Percentiles rank a stretch among this genome's conserved stretches.
Evolutionary conservation across 1,140 invertebrate genomes (phyloP).

Genomic region (Drosophila persimilis): DNA sequence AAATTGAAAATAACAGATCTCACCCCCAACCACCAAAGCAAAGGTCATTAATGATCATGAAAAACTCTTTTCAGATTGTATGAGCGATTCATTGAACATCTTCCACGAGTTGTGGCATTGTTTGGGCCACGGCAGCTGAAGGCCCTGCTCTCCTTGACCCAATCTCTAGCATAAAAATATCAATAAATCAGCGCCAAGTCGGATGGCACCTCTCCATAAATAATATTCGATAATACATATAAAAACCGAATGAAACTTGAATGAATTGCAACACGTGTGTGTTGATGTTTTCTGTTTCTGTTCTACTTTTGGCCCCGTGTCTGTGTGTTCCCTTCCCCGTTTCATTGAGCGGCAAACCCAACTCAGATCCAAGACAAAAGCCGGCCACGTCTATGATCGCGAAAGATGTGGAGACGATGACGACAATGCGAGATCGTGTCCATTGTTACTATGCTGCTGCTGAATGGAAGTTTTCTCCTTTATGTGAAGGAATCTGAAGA

Average conservation of each 20-base stretch:
- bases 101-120: slow-evolving; percentile 11
- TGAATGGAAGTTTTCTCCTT: slow-evolving; percentile 70
- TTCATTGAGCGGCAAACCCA: slow-evolving; percentile 63
- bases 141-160: slow-evolving; percentile 62
- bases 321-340: slow-evolving; percentile 4
- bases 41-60: slow-evolving; percentile 18
- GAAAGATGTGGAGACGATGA: slow-evolving; percentile 64
- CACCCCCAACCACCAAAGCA: neutral
- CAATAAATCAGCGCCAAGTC: slow-evolving; percentile 70
- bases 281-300: slow-evolving; percentile 32
- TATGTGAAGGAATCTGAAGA: slow-evolving; percentile 52
- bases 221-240: slow-evolving; percentile 59
- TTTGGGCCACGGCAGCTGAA: slow-evolving; percentile 28
- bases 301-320: slow-evolving; percentile 13
- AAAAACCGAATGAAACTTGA: slow-evolving; percentile 59
- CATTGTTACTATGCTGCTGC: slow-evolving; percentile 53
- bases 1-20: too few relatives aligned
- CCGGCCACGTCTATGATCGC: slow-evolving; percentile 46
- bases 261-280: slow-evolving; percentile 77
- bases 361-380: slow-evolving; percentile 41
- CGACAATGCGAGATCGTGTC: slow-evolving; percentile 39
- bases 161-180: slow-evolving; percentile 32
- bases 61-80: slow-evolving; percentile 17
- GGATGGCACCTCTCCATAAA: slow-evolving; percentile 55
- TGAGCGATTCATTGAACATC: slow-evolving; percentile 31